These are phyloP conservation scores for Idaea straminata DNA, from an alignment of 2,888 invertebrate genomes.

Conservation along the genomic window DNA sequence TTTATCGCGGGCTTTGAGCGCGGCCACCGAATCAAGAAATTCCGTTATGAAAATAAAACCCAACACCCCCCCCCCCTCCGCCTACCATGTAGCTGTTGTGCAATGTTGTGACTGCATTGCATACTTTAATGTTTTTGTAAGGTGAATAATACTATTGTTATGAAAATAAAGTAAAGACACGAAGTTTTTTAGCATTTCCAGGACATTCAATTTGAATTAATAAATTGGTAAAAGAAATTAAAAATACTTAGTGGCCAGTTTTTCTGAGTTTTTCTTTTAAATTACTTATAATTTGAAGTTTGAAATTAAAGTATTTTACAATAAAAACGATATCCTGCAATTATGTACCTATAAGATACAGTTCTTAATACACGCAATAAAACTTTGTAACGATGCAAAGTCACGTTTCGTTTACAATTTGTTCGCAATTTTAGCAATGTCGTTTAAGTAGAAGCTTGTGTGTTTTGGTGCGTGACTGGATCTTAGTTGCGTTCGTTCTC, in stretches of 20 bases:
- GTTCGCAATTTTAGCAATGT: slow-evolving; percentile 42
- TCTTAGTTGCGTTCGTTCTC: slow-evolving; percentile 28
- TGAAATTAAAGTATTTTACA: slow-evolving; percentile 51
- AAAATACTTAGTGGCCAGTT: not conserved
- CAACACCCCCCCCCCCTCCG: too few relatives aligned
- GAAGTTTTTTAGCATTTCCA: too few relatives aligned
- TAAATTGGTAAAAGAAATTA: too few relatives aligned
- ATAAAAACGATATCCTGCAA: slow-evolving; percentile 37
- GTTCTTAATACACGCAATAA: slow-evolving; percentile 29
- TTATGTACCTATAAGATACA: slow-evolving; percentile 36
- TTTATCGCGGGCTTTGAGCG: too few relatives aligned
- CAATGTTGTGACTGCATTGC: too few relatives aligned
- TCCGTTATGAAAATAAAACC: too few relatives aligned
- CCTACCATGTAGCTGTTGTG: too few relatives aligned
- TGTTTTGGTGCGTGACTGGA: slow-evolving; percentile 54
- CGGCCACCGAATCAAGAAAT: too few relatives aligned
- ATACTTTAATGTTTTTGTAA: too few relatives aligned
- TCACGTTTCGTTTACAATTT: slow-evolving; percentile 51
- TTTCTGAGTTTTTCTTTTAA: slow-evolving; percentile 23
- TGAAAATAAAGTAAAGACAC: too few relatives aligned
- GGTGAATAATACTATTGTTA: too few relatives aligned
- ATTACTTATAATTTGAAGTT: slow-evolving; percentile 47
- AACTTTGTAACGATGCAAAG: slow-evolving; percentile 25
- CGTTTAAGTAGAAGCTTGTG: slow-evolving; percentile 35
- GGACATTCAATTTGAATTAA: too few relatives aligned